Base-by-base conservation (phyloP, 23 tunicate genomes). In the Phallusia fumigata region DNA sequence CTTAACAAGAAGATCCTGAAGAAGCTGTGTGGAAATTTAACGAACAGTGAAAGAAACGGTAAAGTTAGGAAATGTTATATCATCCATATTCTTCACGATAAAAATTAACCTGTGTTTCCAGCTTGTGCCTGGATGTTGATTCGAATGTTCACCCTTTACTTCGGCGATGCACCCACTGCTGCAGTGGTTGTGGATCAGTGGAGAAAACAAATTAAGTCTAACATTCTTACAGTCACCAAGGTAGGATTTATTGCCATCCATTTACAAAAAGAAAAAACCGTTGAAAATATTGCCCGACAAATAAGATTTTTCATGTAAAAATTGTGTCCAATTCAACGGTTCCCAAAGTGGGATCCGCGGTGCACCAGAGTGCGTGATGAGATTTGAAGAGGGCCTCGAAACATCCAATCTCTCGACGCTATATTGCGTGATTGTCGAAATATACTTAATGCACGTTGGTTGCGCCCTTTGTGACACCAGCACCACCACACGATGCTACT, bases 71-170 rank as follows among this genome's bases (percentile, higher is more conserved):
- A n/a, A n/a, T n/a, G n/a, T n/a, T n/a, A n/a, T n/a, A n/a, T n/a
- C n/a, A n/a, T n/a, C n/a, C n/a, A n/a, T n/a, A n/a, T n/a, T n/a
- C n/a, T 13, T 51, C 58, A 18, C 58, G 69, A 58, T 21, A 6
- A 74, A 74, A 28, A 30, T 53, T 28, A 28, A 24, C 28, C 13
- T 53, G 1, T 80, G 32, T 84, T 65, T 74, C 19, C 64, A 86
- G 91, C 73, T 30, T 80, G 51, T 32, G 86, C 91, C 6, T 92
- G 97, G 97, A 79, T 87, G 86, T 78, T 86, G 15, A 35, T 87
- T 19, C 36, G 79, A 52, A 79, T 86, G 34, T 78, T 86, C 64
- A 92, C 97, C 0, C 80, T 92, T 34, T 91, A 79, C 81, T 64
- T 73, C 50, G 84, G 96, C 51, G 82, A 82, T 77, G 73, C 78